Base-by-base conservation (phyloP, 2,888 invertebrate species). In the Drosophila cognata region DNA sequence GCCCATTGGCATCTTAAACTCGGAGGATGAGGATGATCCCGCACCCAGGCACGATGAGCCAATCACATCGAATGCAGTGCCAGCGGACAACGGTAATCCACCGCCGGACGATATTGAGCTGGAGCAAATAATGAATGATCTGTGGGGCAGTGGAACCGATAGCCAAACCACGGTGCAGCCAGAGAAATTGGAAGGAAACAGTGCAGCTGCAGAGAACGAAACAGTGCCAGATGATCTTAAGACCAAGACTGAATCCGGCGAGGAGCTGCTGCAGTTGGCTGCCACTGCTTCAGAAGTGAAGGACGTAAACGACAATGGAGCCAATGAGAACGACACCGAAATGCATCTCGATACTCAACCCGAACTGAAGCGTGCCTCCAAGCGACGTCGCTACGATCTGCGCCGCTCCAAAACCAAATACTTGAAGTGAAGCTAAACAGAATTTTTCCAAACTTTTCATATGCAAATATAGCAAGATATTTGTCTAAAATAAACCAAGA, bases 361-460 rank as follows among this genome's bases (percentile, higher is more conserved):
- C 1, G 38, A 29, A 1, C 8, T 48, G 0, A 55, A 52, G 16
- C 28, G 4, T 4, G 63, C 41, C 0, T 25, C 33, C 36, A 86
- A 78, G 21, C 60, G 63, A 0, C 56, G 82, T 35, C 84, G 84
- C 43, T 84, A 86, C 51, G 65, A 86, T 57, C 65, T 84, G 21
- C 82, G 84, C 41, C 79, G 71, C 31, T 46, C 74, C 16, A 84
- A 76, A 18, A 11, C 61, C 25, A 77, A 64, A 35, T 60, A 53
- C 25, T 1, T 7, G 7, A 16, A 25, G n/a, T 10, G 58, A 13
- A 59, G n/a, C 41, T 56, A 18, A 28, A 10, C 10, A 28, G 7
- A 21, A 4, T 7, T 13, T 13, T 2, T 43, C 7, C 43, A 21
- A 43, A 4, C 41, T n/a, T n/a, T n/a, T n/a, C n/a, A n/a, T 4